Percentiles rank a stretch among this genome's conserved stretches.
Conservation (phyloP, 2,113 vertebrate species). For the Mobula birostris region DNA sequence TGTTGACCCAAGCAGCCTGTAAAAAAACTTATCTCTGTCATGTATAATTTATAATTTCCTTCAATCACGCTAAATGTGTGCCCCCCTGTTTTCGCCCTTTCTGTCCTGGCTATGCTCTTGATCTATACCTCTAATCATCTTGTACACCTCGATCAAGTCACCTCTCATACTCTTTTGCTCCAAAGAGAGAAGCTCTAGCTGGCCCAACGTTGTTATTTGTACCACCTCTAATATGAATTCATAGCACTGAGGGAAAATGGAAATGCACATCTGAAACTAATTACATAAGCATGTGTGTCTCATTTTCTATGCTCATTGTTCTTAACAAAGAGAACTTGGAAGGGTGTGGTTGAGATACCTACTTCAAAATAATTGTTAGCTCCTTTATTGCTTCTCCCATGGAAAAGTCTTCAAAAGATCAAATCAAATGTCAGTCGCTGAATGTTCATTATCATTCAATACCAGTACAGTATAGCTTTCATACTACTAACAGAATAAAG, state of each 20-base stretch:
- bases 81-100: too few species aligned
- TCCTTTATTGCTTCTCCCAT: neutral
- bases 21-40: too few species aligned
- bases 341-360: neutral
- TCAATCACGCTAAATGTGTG: too few species aligned
- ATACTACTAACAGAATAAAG: neutral
- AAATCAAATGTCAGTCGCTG: neutral
- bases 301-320: neutral
- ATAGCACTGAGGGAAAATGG: neutral
- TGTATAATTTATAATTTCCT: too few species aligned
- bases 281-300: neutral
- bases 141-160: too few species aligned
- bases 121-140: too few species aligned
- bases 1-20: too few species aligned
- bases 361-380: neutral
- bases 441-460: neutral
- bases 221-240: neutral
- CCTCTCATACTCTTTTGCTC: too few species aligned
- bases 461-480: neutral
- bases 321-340: neutral
- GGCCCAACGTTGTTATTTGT: neutral
- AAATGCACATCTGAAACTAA: slow-evolving; percentile 9
- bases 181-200: too few species aligned
- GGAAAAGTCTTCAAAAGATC: neutral
- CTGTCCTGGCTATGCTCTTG: too few species aligned